These are phyloP conservation scores for Serinus canaria DNA, from an alignment of 2,113 vertebrate genomes.

Conservation along the genomic window DNA sequence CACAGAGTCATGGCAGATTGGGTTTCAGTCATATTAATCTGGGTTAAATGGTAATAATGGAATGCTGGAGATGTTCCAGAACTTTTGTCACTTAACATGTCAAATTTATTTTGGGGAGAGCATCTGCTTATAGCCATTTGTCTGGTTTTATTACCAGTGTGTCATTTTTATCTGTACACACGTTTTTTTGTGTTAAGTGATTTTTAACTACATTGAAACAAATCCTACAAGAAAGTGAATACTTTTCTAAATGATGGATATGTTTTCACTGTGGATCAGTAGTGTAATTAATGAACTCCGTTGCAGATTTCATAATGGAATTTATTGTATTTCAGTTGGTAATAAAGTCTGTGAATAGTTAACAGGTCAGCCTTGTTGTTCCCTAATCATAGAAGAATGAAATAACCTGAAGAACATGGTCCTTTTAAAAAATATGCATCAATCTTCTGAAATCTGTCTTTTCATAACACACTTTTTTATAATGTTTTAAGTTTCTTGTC, in stretches of 20 bases:
- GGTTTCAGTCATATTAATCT: constrained; percentile 21
- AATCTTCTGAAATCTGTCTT: constrained; percentile 60
- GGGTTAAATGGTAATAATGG: constrained; percentile 3
- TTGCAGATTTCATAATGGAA: constrained; percentile 43
- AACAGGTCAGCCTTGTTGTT: constrained; percentile 51
- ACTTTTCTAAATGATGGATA: constrained; percentile 68
- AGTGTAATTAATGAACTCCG: constrained; percentile 12
- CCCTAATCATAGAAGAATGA: constrained; percentile 10
- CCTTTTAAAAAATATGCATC: constrained; percentile 52
- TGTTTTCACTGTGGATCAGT: constrained; percentile 63
- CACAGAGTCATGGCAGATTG: not conserved
- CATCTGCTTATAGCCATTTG: constrained; percentile 20
- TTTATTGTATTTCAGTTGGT: constrained; percentile 29
- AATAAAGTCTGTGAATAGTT: constrained; percentile 51
- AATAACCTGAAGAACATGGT: not conserved
- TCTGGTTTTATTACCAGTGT: constrained; percentile 27
- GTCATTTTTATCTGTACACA: constrained; percentile 23
- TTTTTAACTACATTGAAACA: constrained; percentile 47
- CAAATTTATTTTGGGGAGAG: constrained; percentile 3
- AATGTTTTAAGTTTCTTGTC: constrained; percentile 66
- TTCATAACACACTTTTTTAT: constrained; percentile 73
- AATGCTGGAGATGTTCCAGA: constrained; percentile 34
- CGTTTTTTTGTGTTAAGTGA: not conserved
- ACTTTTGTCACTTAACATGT: not conserved
- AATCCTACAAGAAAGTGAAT: constrained; percentile 62